Base-by-base conservation (phyloP, 2,113 vertebrate genomes). In the Elgaria multicarinata region DNA sequence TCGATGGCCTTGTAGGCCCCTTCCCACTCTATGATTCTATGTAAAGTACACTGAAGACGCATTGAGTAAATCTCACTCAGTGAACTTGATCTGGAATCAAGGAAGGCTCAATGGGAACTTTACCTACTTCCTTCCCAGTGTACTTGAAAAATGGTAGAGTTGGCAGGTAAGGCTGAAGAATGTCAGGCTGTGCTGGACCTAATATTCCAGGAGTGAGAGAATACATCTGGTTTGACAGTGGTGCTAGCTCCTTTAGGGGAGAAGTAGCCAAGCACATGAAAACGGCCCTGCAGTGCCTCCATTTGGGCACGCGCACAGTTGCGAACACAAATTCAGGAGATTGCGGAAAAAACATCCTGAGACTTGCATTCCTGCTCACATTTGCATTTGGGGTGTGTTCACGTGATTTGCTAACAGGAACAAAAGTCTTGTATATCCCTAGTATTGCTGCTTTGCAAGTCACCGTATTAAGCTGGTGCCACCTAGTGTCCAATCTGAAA, bases 381-480 rank as follows among this genome's bases (percentile, higher is more conserved):
- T 58, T 58, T 58, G 55, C 16, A 13, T 58, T 13, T 13, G 12
- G 16, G 55, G 13, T 58, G 13, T 13, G 12, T 58, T 58, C 12
- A 13, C 16, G 16, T 8, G 12, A 58, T 58, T 58, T 58, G 13
- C 55, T 3, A 58, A 58, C 55, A 58, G 55, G 39, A 62, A 4
- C 10, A 64, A 18, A 33, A 58, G 13, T 58, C 55, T 58, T 58
- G 16, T 13, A 58, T 13, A 18, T 58, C 55, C 16, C 3, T 4
- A 7, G 36, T 22, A 22, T 46, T 28, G 1, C 24, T 46, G 26
- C 39, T 6, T 2, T 42, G 69, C 53, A 26, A 2, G 0, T 31
- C 55, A 46, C 55, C 44, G 0, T 78, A 86, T 82, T 92, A 50
- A 67, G 14, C 55, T 94, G 89, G 76, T 94, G 95, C 94, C 94